phyloP scores from a whole-genome alignment of 64 coral and sea anemone genomes.

The Montipora foliosa region DNA sequence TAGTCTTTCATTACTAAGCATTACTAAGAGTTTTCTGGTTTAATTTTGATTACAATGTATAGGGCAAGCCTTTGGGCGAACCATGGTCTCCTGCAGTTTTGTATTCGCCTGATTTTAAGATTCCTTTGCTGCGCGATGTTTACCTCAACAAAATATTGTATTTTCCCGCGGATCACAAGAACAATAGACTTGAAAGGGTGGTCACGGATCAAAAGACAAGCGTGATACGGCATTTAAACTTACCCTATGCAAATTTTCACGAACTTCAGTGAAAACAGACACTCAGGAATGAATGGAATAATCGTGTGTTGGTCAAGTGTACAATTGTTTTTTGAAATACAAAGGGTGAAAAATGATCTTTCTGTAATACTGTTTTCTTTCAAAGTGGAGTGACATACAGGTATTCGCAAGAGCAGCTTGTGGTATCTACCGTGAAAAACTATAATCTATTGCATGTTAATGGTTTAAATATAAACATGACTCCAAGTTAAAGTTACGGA shows the following conservation, averaged over 20 bases:
- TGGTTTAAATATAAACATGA: not conserved
- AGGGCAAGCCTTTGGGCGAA: too few relatives aligned
- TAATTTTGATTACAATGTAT: too few relatives aligned
- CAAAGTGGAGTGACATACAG: not conserved
- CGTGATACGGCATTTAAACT: slow-evolving; percentile 28
- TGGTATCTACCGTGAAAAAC: not conserved
- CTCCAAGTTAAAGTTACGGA: not conserved
- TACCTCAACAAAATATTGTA: too few relatives aligned
- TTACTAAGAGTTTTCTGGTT: too few relatives aligned
- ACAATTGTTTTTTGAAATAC: not conserved
- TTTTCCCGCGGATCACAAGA: too few relatives aligned
- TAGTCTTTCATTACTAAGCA: too few relatives aligned
- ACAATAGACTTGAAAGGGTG: not conserved
- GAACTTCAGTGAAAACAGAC: not conserved
- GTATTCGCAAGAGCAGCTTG: not conserved
- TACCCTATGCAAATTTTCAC: not conserved
- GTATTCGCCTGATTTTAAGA: too few relatives aligned
- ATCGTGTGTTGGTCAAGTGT: not conserved
- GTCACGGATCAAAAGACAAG: not conserved
- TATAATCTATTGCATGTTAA: not conserved
- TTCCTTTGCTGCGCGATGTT: too few relatives aligned
- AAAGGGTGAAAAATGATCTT: not conserved
- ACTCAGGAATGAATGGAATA: not conserved
- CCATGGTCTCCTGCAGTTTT: too few relatives aligned
- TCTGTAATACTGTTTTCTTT: not conserved